Base-by-base conservation (phyloP, 2,888 invertebrate genomes). In the Parelbella ahira region DNA sequence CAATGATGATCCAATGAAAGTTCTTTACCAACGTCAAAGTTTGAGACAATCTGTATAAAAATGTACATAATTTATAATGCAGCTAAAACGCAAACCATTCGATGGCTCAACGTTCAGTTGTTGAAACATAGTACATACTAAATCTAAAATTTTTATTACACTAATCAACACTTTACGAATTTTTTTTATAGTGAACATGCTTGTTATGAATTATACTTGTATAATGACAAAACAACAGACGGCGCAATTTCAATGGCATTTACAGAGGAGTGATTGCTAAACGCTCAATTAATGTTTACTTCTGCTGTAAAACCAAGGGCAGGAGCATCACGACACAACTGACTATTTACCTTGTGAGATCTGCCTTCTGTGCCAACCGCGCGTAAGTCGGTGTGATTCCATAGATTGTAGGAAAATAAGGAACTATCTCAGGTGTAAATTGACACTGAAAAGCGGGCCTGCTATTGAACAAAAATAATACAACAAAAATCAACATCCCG, bases 341-440 rank as follows among this genome's bases (percentile, higher is more conserved):
- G 37, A 51, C 33, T 20, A 27, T 53, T 70, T 78, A 92, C 93
- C 93, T 92, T 36, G 97, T 97, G 5, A 98, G 86, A 76, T 98
- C 98, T 4, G 98, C 98, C 77, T 97, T 97, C 80, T 98, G 98
- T 15, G 94, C 94, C 23, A 94, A 91, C 47, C 98, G 89, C 12
- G 91, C 77, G 73, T 97, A 96, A 0, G 98, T 98, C 19, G 98
- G 98, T 2, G 98, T 98, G 54, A 98, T 93, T 7, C 94, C 94
- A 74, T 95, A 98, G 53, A 98, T 95, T 19, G 88, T 92, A 18
- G 96, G 94, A 47, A 89, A 60, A 51, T 84, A 77, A 15, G 74
- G 65, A 48, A 69, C 62, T 23, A 62, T 60, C 50, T 80, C 80
- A 46, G 68, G 60, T 49, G 65, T 68, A 50, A 83, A 74, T 53